These are phyloP conservation scores for Drosophila suboccidentalis DNA, from an alignment of 2,888 invertebrate species.

Conservation along the genomic window DNA sequence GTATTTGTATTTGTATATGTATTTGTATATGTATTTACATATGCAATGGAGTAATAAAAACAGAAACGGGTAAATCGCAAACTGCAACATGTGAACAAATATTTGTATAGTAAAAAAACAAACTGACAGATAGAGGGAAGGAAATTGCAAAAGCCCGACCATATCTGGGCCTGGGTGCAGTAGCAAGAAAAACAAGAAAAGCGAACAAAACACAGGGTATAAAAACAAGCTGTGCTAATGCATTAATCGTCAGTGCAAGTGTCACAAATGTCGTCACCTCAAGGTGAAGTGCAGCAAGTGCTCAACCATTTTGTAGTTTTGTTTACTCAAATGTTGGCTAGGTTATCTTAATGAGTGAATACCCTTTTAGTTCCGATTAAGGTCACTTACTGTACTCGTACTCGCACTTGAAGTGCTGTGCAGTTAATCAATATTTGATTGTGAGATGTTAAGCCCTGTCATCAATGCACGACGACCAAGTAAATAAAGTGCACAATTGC, in stretches of 20 bases:
- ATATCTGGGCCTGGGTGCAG: conserved; percentile 16
- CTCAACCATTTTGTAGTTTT: conserved; percentile 28
- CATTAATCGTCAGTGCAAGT: conserved; percentile 50
- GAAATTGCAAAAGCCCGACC: conserved; percentile 26
- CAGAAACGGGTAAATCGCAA: conserved; percentile 22
- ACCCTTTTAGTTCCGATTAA: conserved; percentile 43
- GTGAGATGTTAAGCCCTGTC: conserved; percentile 5
- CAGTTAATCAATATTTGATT: conserved; percentile 39
- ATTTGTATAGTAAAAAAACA: conserved; percentile 37
- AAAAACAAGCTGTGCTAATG: conserved; percentile 29
- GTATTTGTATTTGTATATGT: background rate
- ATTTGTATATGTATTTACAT: background rate
- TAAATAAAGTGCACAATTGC: conserved; percentile 8
- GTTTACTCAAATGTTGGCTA: conserved; percentile 37
- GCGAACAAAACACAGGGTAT: too few species aligned
- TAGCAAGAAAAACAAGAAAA: conserved; percentile 1
- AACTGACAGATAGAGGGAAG: conserved; percentile 19
- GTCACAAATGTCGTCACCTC: conserved; percentile 58
- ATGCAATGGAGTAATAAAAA: conserved; percentile 2
- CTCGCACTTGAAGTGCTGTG: conserved; percentile 7
- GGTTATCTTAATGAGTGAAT: conserved; percentile 36
- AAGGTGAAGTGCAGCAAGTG: conserved; percentile 60
- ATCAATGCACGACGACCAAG: conserved; percentile 5
- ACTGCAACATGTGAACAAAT: conserved; percentile 38
- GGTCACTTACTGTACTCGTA: conserved; percentile 32